These are phyloP conservation scores for Myripristis murdjan DNA, from an alignment of 2,797 vertebrate species.

Conservation along the genomic window DNA sequence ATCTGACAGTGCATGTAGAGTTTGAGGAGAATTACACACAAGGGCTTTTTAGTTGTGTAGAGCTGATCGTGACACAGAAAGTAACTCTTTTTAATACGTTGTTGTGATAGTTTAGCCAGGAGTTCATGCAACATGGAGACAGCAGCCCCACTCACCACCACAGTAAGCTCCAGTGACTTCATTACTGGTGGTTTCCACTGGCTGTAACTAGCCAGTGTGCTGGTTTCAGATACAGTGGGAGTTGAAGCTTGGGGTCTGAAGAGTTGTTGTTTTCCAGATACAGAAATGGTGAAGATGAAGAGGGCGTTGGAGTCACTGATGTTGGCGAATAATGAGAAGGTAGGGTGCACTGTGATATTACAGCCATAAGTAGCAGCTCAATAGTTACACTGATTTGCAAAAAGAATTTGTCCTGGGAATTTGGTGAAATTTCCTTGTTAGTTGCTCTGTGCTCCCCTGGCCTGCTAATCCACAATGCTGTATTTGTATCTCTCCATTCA, in stretches of 20 bases:
- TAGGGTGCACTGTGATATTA: conserved; percentile 59
- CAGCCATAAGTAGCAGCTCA: background rate
- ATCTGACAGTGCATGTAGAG: background rate
- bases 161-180: conserved; percentile 12
- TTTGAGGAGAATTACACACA: background rate
- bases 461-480: too few species aligned
- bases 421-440: too few species aligned
- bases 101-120: conserved; percentile 24
- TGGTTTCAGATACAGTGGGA: conserved; percentile 8
- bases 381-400: background rate
- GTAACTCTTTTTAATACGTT: background rate
- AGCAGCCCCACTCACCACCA: conserved; percentile 4
- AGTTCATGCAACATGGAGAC: conserved; percentile 31
- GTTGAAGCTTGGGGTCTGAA: background rate
- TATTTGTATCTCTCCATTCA: too few species aligned
- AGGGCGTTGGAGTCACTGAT: conserved; percentile 90
- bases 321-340: conserved; percentile 94
- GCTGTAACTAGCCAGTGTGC: too few species aligned
- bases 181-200: conserved; percentile 24
- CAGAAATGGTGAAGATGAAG: conserved; percentile 94
- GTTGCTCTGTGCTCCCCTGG: too few species aligned
- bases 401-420: background rate
- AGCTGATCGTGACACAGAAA: background rate
- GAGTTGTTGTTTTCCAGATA: conserved; percentile 77
- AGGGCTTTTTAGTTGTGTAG: conserved; percentile 5